phyloP scores from a whole-genome alignment of 2,888 invertebrate genomes.

The Gortyna flavago region DNA sequence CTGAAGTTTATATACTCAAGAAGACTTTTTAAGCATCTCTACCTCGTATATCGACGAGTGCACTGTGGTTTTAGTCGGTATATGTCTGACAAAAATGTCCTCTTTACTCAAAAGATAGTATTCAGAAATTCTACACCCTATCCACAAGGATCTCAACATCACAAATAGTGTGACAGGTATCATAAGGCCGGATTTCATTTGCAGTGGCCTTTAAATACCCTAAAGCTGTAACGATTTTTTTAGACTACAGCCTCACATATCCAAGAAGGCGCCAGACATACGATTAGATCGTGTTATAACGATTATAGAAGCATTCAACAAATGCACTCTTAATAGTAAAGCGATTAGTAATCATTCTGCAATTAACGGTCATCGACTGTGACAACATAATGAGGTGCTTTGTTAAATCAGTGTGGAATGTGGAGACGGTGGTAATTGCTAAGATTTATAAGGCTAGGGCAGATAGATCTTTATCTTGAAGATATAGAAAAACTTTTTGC shows the following conservation, averaged over 20 bases:
- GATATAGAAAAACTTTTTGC: constrained; percentile 7
- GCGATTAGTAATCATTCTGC: constrained; percentile 52
- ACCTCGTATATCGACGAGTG: neutral
- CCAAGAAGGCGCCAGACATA: constrained; percentile 28
- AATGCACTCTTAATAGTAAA: constrained; percentile 49
- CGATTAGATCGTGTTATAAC: constrained; percentile 18
- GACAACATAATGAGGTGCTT: constrained; percentile 51
- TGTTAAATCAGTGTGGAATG: constrained; percentile 46
- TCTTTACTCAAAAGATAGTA: too few species aligned
- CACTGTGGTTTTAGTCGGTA: neutral
- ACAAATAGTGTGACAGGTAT: too few species aligned
- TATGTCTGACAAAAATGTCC: neutral
- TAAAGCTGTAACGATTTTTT: neutral
- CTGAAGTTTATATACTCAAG: neutral
- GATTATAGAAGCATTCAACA: constrained; percentile 30
- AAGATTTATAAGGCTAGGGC: constrained; percentile 31
- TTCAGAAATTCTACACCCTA: too few species aligned
- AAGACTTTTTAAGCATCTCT: neutral
- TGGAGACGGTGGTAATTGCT: constrained; percentile 38
- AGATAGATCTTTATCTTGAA: constrained; percentile 8
- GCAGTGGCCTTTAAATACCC: neutral
- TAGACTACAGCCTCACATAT: neutral
- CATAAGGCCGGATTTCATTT: neutral
- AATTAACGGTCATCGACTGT: constrained; percentile 40
- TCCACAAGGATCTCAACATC: too few species aligned